These are phyloP conservation scores for Coregonus sp. DNA, from an alignment of 2,797 vertebrate genomes.

Conservation along the genomic window DNA sequence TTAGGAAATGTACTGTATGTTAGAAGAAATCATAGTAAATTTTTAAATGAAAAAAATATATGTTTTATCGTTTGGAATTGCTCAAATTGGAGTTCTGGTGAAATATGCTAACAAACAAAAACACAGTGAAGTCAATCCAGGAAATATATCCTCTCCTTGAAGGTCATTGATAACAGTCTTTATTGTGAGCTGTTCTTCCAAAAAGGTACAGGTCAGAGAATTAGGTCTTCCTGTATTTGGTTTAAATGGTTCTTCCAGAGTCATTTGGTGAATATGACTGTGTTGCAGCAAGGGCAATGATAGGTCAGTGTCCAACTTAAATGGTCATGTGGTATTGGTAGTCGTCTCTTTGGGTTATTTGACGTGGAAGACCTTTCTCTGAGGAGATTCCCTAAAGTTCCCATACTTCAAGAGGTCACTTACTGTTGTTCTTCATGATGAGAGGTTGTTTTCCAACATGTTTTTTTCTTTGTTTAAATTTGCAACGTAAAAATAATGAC, in stretches of 20 bases:
- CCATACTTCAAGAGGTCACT: constrained; percentile 37
- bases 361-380: constrained; percentile 54
- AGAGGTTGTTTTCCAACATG: constrained; percentile 41
- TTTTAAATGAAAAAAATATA: constrained; percentile 34
- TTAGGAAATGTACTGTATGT: constrained; percentile 63
- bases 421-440: constrained; percentile 47
- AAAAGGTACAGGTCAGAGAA: constrained; percentile 19
- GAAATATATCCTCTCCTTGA: constrained; percentile 38
- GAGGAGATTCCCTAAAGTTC: constrained; percentile 13
- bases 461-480: constrained; percentile 27
- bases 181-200: constrained; percentile 38
- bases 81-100: neutral
- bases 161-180: constrained; percentile 12
- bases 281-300: constrained; percentile 65
- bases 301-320: constrained; percentile 25
- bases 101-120: constrained; percentile 6
- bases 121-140: constrained; percentile 42
- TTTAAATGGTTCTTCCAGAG: constrained; percentile 24
- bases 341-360: constrained; percentile 70
- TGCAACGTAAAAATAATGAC: constrained; percentile 25
- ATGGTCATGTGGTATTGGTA: constrained; percentile 28
- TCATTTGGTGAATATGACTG: neutral
- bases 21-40: constrained; percentile 60
- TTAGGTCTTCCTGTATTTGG: constrained; percentile 65
- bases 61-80: neutral